Conservation (phyloP, 2,888 invertebrate species). For the Synanthedon tipuliformis region DNA sequence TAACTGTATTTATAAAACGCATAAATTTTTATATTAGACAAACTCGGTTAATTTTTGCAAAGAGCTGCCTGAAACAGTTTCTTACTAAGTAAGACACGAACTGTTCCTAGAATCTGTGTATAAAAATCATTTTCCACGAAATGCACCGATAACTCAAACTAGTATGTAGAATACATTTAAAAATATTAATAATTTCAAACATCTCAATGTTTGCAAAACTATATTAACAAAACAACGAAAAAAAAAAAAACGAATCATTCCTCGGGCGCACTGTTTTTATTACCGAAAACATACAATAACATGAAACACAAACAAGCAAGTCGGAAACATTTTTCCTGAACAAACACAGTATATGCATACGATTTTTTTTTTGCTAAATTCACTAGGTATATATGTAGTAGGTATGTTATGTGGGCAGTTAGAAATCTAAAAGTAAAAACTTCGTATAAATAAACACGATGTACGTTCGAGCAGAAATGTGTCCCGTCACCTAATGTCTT, state of each 20-base stretch:
- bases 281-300: neutral
- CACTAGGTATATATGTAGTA: neutral
- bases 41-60: too few species aligned
- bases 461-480: conserved; percentile 29
- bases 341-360: neutral
- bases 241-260: neutral
- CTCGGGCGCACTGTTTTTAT: neutral
- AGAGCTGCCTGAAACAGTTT: too few species aligned
- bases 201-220: neutral
- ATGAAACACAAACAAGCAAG: neutral
- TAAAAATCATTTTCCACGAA: too few species aligned
- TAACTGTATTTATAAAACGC: too few species aligned
- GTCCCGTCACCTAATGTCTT: conserved; percentile 31
- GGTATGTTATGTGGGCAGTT: neutral
- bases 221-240: neutral
- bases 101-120: too few species aligned
- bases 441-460: conserved; percentile 1
- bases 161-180: neutral
- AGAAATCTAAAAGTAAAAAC: neutral
- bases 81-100: too few species aligned
- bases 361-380: neutral
- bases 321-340: neutral
- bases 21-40: too few species aligned
- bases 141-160: neutral
- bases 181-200: neutral